A percentile compares a stretch with the other conserved stretches of the same genome.
phyloP scores from a whole-genome alignment of 1,140 invertebrate species.

The Melanaphis sacchari region DNA sequence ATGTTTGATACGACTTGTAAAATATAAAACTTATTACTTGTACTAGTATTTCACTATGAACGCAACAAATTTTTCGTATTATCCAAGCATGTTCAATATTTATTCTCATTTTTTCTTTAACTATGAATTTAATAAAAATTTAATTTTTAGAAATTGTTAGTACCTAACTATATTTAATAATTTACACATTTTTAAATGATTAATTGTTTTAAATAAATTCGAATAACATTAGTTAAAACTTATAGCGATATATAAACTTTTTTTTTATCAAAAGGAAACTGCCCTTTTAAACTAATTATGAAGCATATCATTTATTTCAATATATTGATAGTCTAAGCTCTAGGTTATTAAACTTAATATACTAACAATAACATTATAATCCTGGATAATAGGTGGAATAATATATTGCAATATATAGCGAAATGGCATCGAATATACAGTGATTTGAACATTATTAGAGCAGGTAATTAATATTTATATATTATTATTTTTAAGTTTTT shows the following conservation, averaged over 20 bases:
- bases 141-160: background rate
- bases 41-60: no score
- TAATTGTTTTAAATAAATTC: background rate
- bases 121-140: background rate
- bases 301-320: background rate
- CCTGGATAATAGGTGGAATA: background rate
- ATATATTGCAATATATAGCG: background rate
- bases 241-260: background rate
- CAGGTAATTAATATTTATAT: no score
- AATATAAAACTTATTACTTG: background rate
- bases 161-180: background rate
- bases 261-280: background rate
- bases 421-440: background rate
- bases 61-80: background rate
- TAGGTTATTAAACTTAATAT: background rate
- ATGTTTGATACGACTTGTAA: background rate
- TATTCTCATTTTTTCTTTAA: no score
- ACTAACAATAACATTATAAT: background rate
- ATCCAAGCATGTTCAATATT: no score
- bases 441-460: background rate
- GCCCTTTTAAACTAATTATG: no score
- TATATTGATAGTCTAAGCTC: background rate
- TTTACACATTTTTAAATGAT: background rate
- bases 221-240: no score
- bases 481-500: no score